Base-by-base conservation (phyloP, 2,888 invertebrate species). In the Leptinotarsa peninsularis region DNA sequence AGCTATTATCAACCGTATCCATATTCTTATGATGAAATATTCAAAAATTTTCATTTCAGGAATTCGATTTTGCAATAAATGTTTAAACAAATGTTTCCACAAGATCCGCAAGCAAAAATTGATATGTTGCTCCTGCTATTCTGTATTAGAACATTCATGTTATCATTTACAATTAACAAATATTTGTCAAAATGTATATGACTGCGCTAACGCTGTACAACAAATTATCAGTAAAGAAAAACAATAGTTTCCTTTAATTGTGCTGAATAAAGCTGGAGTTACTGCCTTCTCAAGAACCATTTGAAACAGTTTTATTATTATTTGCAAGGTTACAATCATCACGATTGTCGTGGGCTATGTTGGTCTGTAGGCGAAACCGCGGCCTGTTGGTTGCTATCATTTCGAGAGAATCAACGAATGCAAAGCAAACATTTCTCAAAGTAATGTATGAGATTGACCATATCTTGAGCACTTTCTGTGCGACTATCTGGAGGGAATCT, bases 241-340 rank as follows among this genome's bases (percentile, higher is more conserved):
- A 58, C 56, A 69, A 33, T 15, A 7, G 23, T n/a, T 70, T 17
- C 27, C 18, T 70, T 58, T 70, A 60, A 70, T 58, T 70, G 21
- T 58, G 10, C 43, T 13, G 3, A 43, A 43, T 43, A 43, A 43
- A 43, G 10, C 43, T 58, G 58, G 4, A 58, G 49, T 60, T 49
- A 49, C 58, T 49, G 49, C 70, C 58, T 58, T 43, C 54, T 27
- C 58, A 10, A 23, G 70, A 60, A 60, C 74, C 66, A 78, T 78
- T 78, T 80, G 75, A 74, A 77, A 77, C 76, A 74, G 76, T 77
- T 71, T 72, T 66, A 70, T 68, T 63, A 63, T 63, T 18, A 75
- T 75, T 74, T 71, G 78, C 78, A 80, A 80, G 80, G 80, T 78
- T 78, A 78, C 76, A 77, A 72, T 63, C 78, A 77, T 80, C 80